Percentiles rank a stretch among this genome's conserved stretches.
phyloP scores from a whole-genome alignment of 2,113 vertebrate species.

The Rhynchomys soricoides region DNA sequence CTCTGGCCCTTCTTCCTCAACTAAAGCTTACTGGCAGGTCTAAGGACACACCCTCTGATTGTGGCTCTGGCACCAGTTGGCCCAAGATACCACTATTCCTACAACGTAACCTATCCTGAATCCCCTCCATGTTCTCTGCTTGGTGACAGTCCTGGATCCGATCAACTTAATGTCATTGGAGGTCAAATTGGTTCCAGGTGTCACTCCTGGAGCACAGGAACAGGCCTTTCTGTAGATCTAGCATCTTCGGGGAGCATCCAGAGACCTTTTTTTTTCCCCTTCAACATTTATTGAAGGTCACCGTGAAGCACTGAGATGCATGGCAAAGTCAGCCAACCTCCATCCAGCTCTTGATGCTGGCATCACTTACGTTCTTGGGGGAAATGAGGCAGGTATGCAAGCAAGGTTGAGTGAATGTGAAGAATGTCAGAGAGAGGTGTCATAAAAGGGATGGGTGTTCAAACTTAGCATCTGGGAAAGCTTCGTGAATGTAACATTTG shows the following conservation, averaged over 20 bases:
- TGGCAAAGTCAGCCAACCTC: background rate
- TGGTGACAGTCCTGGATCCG: conserved; percentile 52
- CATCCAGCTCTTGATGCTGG: background rate
- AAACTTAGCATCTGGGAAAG: conserved; percentile 51
- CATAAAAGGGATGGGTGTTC: background rate
- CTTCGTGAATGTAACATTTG: background rate
- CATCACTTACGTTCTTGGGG: background rate
- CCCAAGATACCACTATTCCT: background rate
- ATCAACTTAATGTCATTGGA: conserved; percentile 45
- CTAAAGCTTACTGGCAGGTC: background rate
- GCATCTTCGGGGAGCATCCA: background rate
- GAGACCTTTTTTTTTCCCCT: conserved; percentile 13
- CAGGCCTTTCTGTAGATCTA: background rate
- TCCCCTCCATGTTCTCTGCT: background rate
- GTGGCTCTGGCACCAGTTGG: background rate
- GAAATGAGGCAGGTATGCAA: background rate
- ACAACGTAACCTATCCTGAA: background rate
- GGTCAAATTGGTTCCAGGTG: conserved; percentile 75
- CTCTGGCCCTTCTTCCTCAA: background rate
- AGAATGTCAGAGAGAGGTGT: background rate
- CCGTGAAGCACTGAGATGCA: background rate
- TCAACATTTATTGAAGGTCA: background rate
- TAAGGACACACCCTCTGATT: background rate
- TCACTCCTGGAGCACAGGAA: conserved; percentile 49
- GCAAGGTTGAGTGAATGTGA: conserved; percentile 17